phyloP scores from a whole-genome alignment of 2,113 vertebrate species.

The Pitta sordida region DNA sequence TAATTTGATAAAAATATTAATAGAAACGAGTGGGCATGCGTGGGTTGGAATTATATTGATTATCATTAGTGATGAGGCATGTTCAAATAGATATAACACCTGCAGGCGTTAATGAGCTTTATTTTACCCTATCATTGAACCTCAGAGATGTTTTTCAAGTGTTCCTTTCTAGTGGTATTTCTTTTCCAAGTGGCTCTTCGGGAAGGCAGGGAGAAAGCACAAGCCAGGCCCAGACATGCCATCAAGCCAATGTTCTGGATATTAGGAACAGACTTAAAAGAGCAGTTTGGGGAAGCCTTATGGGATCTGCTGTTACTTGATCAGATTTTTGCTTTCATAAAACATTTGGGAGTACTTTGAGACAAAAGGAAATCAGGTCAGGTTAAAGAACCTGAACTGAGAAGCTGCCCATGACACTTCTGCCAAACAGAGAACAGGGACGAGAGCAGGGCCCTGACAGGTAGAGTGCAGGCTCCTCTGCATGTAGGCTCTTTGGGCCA shows the following conservation, averaged over 20 bases:
- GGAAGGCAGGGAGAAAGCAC: neutral
- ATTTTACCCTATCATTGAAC: slow-evolving; percentile 5
- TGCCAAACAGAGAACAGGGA: slow-evolving; percentile 26
- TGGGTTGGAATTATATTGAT: slow-evolving; percentile 33
- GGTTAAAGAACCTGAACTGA: neutral
- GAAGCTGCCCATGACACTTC: slow-evolving; percentile 43
- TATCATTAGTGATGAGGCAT: slow-evolving; percentile 3
- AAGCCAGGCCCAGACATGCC: neutral
- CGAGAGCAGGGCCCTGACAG: slow-evolving; percentile 34
- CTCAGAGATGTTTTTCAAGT: slow-evolving; percentile 40
- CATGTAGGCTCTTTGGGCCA: slow-evolving; percentile 71
- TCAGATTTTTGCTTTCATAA: neutral
- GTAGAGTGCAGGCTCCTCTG: slow-evolving; percentile 59
- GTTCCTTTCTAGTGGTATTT: neutral
- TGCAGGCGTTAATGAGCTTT: slow-evolving; percentile 33
- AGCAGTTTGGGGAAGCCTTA: slow-evolving; percentile 24
- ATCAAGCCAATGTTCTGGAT: neutral
- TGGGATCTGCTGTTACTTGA: slow-evolving; percentile 27
- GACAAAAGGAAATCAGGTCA: neutral
- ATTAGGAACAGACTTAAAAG: neutral
- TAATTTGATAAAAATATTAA: slow-evolving; percentile 41
- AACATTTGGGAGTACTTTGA: neutral
- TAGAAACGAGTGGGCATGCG: slow-evolving; percentile 36
- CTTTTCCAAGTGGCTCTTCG: slow-evolving; percentile 9
- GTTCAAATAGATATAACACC: neutral